Percentiles rank a stretch among this genome's conserved stretches.
These are phyloP conservation scores for Protobothrops mucrosquamatus DNA, from an alignment of 2,113 vertebrate species.

Conservation along the genomic window DNA sequence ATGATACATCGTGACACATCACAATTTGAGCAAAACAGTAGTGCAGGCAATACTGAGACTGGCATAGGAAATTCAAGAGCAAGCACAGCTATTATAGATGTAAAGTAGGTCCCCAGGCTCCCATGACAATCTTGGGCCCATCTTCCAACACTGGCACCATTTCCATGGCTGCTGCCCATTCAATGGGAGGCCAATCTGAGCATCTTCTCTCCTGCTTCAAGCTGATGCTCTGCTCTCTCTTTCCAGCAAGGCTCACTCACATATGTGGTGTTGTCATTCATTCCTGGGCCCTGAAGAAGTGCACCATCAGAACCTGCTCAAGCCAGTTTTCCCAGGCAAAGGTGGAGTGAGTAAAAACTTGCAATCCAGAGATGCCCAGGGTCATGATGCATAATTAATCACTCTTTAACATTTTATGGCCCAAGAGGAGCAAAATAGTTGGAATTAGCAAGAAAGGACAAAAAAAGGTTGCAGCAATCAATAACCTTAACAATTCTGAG, in stretches of 20 bases:
- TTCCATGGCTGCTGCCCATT: background rate
- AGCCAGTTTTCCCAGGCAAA: background rate
- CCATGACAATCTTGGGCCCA: background rate
- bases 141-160: background rate
- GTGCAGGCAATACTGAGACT: background rate
- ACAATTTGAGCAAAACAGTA: background rate
- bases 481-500: background rate
- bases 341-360: background rate
- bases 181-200: background rate
- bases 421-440: background rate
- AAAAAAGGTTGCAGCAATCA: background rate
- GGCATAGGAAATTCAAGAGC: background rate
- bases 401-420: background rate
- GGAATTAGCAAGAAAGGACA: background rate
- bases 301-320: background rate
- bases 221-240: background rate
- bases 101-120: background rate
- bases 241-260: background rate
- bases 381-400: background rate
- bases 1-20: no score
- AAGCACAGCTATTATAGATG: background rate
- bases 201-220: background rate
- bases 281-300: background rate
- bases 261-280: background rate
- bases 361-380: background rate